Evolutionary conservation across 2,888 invertebrate species (phyloP), one percentile per base, ranked within the genome.

Genomic region (Andrena haemorrhoa): DNA sequence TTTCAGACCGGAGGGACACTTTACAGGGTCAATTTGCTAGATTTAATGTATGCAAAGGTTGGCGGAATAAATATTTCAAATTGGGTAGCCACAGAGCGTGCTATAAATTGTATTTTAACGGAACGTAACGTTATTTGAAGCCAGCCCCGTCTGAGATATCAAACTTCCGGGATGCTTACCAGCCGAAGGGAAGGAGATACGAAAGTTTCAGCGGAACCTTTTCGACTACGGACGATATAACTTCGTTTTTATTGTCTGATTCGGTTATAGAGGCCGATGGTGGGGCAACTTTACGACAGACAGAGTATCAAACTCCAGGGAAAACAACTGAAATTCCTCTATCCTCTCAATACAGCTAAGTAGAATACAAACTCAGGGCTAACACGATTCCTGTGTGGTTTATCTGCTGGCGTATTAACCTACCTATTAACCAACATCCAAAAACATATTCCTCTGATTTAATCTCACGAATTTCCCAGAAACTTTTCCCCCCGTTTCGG

Each of bases 231-330:
- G 29, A n/a, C 77, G 66, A 77, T 80, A 80, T 77, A 80, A 77
- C 78, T 77, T 56, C 29, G 66, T 77, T 80, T 80, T 77, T 80
- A 80, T 72, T 80, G 78, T 47, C 49, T 56, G 77, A 77, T 77
- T 80, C 79, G 79, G 79, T 80, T 80, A 77, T 77, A 71, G 65
- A 66, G 66, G 60, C 41, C 41, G 31, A 29, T 12, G 75, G 31
- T 1, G 41, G 47, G 64, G 29, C 35, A n/a, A 47, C 66, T 80
- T 80, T 80, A 80, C 78, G 77, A 68, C 49, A 49, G 49, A 2
- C 56, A 7, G 66, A 68, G 61, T 77, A 80, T 77, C 71, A 77
- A 77, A 72, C 72, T 77, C 66, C 10, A 29, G 53, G 71, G 66
- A 72, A 63, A 80, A 80, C 79, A 80, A 77, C 56, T 72, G 78